Base-by-base conservation (phyloP, 1,140 invertebrate species). In the Branchinecta lynchi region DNA sequence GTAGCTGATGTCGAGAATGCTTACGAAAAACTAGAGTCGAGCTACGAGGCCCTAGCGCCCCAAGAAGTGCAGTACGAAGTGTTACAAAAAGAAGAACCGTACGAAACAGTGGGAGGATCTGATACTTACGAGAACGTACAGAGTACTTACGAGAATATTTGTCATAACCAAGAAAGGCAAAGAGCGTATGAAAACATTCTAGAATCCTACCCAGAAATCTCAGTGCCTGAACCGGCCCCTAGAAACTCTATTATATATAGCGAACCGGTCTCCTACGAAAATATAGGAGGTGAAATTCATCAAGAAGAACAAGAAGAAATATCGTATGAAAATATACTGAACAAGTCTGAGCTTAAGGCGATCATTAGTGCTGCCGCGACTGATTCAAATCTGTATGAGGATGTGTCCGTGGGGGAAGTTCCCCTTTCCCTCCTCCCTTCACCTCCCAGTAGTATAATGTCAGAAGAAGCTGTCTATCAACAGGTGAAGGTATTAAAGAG, bases 401-500 rank as follows among this genome's bases (percentile, higher is more conserved):
- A 71, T 45, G 68, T 71, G 12, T 60, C 51, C 51, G 51, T 60
- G 12, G 12, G 12, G 17, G 51, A 60, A 3, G 32, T 32, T 32
- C 32, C 32, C 32, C 17, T 60, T 12, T 20, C 12, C 6, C 51
- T 60, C 43, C 66, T 71, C 20, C 71, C 71, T 17, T 68, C 71
- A 20, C 71, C 71, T 9, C 71, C 71, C n/a, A 20, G 10, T n/a
- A 65, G 44, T n/a, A 68, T 12, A 43, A 69, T 43, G 43, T 65
- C 70, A 21, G 70, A 71, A 45, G 74, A 77, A 66, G 83, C 81
- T 45, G 84, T 89, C 0, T 89, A 89, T 74, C 86, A 87, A 73
- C 86, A 88, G 79, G 86, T 88, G 0, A 88, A 87, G 73, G 84
- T 87, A 73, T 86, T 88, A 71, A 81, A 84, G 45, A 81, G 85